Base-by-base conservation (phyloP, 2,888 invertebrate genomes). In the Ephialtes manifestator region DNA sequence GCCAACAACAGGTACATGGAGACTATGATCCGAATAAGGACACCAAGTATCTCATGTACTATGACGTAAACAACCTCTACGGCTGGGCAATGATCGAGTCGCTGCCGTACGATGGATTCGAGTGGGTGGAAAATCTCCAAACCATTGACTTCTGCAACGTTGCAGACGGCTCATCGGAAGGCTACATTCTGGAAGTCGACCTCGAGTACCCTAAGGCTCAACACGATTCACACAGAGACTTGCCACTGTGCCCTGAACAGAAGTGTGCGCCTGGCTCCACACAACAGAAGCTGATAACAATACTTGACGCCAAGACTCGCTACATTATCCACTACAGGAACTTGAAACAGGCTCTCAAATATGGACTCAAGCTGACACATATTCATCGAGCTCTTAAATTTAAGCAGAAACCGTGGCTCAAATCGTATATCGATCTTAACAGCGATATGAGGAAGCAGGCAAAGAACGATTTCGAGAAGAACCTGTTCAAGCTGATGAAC, bases 341-440 rank as follows among this genome's bases (percentile, higher is more conserved):
- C 20, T 60, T 78, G 55, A 81, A 81, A 60, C 78, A 80, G 58
- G 65, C 71, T 60, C 60, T 85, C 20, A 60, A 24, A 15, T 51
- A 75, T 53, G 78, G 81, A 24, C 58, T 78, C 39, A 20, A 68
- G 20, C 70, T 93, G 35, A 86, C 39, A 39, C 90, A 91, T 86
- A 88, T 92, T 63, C 91, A 93, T 90, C 86, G 92, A 82, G 87
- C 91, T 13, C 78, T 93, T 72, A 86, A 90, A 87, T 94, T 94
- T 86, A 87, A 91, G 24, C 93, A 94, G 89, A 89, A 87, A 46
- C 81, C 90, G 4, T 94, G 93, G 92, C 83, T 93, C 35, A 89
- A 93, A 87, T 78, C 86, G 63, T 93, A 94, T 83, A 94, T 94
- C 60, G 91, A 93, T 43, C 83, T 93, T 76, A 94, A 94, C 87